Conservation (phyloP, 1,140 invertebrate genomes). For the Sycophila sp. region DNA sequence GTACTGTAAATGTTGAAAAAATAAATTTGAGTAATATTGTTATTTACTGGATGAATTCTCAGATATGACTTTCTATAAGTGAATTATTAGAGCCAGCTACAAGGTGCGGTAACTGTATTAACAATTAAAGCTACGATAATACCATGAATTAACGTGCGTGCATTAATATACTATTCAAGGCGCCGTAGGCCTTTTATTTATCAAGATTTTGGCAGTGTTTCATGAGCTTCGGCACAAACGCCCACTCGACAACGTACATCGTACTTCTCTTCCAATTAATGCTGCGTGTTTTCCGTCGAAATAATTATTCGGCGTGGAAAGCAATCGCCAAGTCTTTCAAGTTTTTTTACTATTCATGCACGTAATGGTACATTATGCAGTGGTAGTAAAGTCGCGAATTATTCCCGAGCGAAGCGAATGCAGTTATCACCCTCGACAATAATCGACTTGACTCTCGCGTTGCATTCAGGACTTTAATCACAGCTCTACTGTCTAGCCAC, state of each 20-base stretch:
- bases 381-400: no score
- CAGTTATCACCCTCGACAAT: no score
- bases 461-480: no score
- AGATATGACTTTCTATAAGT: constrained; percentile 46
- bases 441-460: no score
- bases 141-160: constrained; percentile 63
- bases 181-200: constrained; percentile 35
- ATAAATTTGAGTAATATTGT: background rate
- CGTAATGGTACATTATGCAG: no score
- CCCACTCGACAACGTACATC: background rate
- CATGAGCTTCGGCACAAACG: background rate
- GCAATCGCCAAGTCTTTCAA: background rate
- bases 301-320: background rate
- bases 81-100: constrained; percentile 60
- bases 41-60: background rate
- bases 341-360: no score
- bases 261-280: background rate
- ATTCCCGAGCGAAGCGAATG: no score
- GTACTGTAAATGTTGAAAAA: background rate
- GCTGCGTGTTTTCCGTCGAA: no score
- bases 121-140: constrained; percentile 66
- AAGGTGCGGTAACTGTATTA: constrained; percentile 62
- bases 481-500: no score
- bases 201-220: constrained; percentile 48
- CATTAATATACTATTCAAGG: constrained; percentile 53